These are phyloP conservation scores for Telenomus remus DNA, from an alignment of 1,140 invertebrate species.

Conservation along the genomic window DNA sequence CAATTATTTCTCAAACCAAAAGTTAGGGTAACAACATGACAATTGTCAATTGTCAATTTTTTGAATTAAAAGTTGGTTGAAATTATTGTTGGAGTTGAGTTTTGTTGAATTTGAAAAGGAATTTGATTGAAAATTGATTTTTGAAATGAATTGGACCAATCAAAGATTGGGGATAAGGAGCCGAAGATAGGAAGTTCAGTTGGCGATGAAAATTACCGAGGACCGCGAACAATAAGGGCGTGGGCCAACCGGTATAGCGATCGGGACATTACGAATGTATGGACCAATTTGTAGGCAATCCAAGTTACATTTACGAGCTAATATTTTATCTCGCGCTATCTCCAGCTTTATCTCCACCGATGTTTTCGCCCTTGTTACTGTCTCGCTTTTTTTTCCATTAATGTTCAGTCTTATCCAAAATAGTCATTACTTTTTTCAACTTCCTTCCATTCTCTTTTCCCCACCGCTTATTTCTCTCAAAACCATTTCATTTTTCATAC, in stretches of 20 bases:
- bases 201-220: slow-evolving; percentile 63
- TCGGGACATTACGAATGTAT: slow-evolving; percentile 75
- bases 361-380: slow-evolving; percentile 36
- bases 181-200: too few relatives aligned
- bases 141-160: slow-evolving; percentile 58
- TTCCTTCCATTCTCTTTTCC: neutral
- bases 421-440: slow-evolving; percentile 1
- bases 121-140: too few relatives aligned
- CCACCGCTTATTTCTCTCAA: too few relatives aligned
- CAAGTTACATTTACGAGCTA: slow-evolving; percentile 71
- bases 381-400: slow-evolving; percentile 18
- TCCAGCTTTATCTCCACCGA: slow-evolving; percentile 41
- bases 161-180: slow-evolving; percentile 25
- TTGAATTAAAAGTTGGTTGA: too few relatives aligned
- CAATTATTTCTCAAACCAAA: too few relatives aligned
- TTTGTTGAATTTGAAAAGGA: too few relatives aligned
- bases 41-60: too few relatives aligned
- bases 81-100: too few relatives aligned
- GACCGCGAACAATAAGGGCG: slow-evolving; percentile 61
- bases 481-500: too few relatives aligned
- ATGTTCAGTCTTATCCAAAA: neutral
- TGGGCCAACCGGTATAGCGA: slow-evolving; percentile 63
- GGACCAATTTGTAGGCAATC: slow-evolving; percentile 76
- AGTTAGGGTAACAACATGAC: too few relatives aligned
- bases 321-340: slow-evolving; percentile 74